Evolutionary conservation across 2,113 vertebrate genomes (phyloP).

Genomic region (Mesocricetus auratus): DNA sequence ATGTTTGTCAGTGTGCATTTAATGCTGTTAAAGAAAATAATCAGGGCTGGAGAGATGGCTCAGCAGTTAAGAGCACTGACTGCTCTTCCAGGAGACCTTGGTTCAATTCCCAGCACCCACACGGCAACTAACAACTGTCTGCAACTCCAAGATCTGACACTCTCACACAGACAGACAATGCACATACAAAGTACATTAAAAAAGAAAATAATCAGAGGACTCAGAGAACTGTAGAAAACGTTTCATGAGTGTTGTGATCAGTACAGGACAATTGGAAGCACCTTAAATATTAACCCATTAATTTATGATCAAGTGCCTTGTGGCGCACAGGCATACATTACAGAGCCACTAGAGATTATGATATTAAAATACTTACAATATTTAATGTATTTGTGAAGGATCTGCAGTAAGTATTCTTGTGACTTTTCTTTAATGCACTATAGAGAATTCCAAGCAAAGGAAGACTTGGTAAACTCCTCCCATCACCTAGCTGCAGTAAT

Average conservation of each 20-base stretch:
- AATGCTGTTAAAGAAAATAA: slow-evolving; percentile 15
- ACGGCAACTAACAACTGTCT: too few species aligned
- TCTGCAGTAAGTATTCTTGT: slow-evolving; percentile 22
- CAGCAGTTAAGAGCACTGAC: too few species aligned
- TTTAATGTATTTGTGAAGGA: slow-evolving; percentile 32
- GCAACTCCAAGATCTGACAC: too few species aligned
- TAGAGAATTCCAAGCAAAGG: slow-evolving; percentile 2
- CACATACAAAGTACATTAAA: too few species aligned
- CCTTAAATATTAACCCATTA: slow-evolving; percentile 2
- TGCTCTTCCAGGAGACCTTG: too few species aligned
- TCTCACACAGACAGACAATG: too few species aligned
- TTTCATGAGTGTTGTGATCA: not conserved
- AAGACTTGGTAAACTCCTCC: not conserved
- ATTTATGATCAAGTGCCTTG: slow-evolving; percentile 1
- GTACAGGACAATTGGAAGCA: not conserved
- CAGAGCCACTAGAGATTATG: not conserved
- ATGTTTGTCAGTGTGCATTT: not conserved
- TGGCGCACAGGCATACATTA: not conserved
- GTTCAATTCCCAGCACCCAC: too few species aligned
- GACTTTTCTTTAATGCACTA: not conserved
- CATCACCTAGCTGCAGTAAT: not conserved
- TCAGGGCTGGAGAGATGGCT: not conserved
- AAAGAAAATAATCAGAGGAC: not conserved
- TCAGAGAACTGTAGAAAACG: not conserved
- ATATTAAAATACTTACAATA: not conserved